Evolutionary conservation across 2,797 vertebrate genomes (phyloP).

Genomic region (Schizopygopsis pylzovi): DNA sequence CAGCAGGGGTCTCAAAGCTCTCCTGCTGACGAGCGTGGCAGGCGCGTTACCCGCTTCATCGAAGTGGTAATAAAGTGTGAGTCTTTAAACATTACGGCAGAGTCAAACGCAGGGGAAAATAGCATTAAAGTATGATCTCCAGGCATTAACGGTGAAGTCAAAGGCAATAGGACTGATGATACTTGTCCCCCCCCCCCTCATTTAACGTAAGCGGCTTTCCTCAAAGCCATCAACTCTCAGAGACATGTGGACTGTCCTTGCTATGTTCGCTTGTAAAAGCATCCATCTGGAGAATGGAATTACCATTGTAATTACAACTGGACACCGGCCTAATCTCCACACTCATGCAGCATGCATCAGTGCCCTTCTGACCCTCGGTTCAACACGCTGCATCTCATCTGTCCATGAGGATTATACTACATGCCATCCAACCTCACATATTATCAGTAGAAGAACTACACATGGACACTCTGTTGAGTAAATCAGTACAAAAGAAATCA

Average conservation of each 20-base stretch:
- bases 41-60: slow-evolving; percentile 39
- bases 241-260: slow-evolving; percentile 48
- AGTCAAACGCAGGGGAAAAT: slow-evolving; percentile 21
- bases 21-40: slow-evolving; percentile 35
- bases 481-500: slow-evolving; percentile 21
- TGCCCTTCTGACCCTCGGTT: slow-evolving; percentile 34
- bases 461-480: background rate
- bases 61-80: slow-evolving; percentile 51
- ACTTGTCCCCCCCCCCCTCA: background rate
- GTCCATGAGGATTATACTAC: slow-evolving; percentile 33
- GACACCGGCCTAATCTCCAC: slow-evolving; percentile 59
- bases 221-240: slow-evolving; percentile 42
- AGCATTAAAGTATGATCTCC: slow-evolving; percentile 53
- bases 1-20: slow-evolving; percentile 36
- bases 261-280: slow-evolving; percentile 55
- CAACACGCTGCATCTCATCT: slow-evolving; percentile 25
- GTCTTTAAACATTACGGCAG: slow-evolving; percentile 30
- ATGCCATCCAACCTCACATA: background rate
- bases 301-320: slow-evolving; percentile 64
- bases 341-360: slow-evolving; percentile 43
- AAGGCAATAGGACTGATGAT: slow-evolving; percentile 36
- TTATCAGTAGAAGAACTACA: background rate
- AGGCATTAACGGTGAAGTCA: slow-evolving; percentile 29
- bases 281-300: slow-evolving; percentile 58
- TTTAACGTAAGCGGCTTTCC: slow-evolving; percentile 58